These are phyloP conservation scores for Leptonema lineaticorne DNA, from an alignment of 1,140 invertebrate genomes.

Conservation along the genomic window DNA sequence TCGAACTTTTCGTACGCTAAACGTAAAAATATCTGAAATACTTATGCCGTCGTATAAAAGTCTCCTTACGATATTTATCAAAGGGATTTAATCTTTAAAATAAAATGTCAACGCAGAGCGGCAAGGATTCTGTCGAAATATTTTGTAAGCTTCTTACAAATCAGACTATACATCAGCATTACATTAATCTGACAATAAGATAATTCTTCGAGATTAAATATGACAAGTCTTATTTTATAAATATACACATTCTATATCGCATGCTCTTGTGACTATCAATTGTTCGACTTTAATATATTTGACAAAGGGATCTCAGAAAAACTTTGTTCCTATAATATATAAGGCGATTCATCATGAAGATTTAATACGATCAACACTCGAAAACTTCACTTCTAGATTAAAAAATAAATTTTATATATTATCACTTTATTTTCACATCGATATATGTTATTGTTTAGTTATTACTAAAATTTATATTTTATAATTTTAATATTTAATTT, in stretches of 20 bases:
- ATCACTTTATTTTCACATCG: too few relatives aligned
- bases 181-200: conserved; percentile 33
- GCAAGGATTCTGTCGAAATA: conserved; percentile 29
- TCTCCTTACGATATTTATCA: conserved; percentile 24
- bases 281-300: background rate
- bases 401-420: too few relatives aligned
- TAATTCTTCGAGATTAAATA: conserved; percentile 25
- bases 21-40: conserved; percentile 1
- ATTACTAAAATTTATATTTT: too few relatives aligned
- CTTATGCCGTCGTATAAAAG: background rate
- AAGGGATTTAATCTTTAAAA: conserved; percentile 37
- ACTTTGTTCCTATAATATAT: too few relatives aligned
- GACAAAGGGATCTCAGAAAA: too few relatives aligned
- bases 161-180: conserved; percentile 36
- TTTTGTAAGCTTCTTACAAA: conserved; percentile 37
- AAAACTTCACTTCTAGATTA: too few relatives aligned
- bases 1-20: background rate
- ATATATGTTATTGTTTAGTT: too few relatives aligned
- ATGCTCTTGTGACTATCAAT: background rate
- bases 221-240: background rate
- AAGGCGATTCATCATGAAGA: too few relatives aligned
- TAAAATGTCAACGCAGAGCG: conserved; percentile 35
- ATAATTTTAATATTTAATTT: too few relatives aligned
- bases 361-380: too few relatives aligned
- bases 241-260: background rate